Percentiles rank a stretch among this genome's conserved stretches.
These are phyloP conservation scores for Pseudorhombus dupliciocellatus DNA, from an alignment of 2,113 vertebrate genomes.

Conservation along the genomic window DNA sequence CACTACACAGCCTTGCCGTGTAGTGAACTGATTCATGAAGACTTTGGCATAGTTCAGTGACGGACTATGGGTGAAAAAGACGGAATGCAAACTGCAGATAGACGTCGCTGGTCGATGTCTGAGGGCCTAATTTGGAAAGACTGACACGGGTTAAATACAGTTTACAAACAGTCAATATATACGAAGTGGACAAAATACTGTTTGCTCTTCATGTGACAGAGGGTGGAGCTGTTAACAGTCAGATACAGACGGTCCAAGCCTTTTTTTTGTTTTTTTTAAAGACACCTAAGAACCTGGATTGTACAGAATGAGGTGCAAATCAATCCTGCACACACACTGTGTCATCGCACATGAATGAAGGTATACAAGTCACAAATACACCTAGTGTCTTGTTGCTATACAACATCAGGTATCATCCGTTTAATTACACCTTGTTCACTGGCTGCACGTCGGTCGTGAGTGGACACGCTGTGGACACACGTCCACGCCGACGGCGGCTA, in stretches of 20 bases:
- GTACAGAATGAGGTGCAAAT: slow-evolving; percentile 40
- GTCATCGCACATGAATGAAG: slow-evolving; percentile 57
- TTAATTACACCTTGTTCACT: slow-evolving; percentile 60
- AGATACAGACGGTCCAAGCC: slow-evolving; percentile 20
- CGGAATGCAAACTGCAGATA: slow-evolving; percentile 59
- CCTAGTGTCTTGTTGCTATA: slow-evolving; percentile 55
- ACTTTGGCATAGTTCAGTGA: slow-evolving; percentile 84
- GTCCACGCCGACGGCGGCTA: slow-evolving; percentile 68
- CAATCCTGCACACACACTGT: slow-evolving; percentile 32
- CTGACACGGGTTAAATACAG: slow-evolving; percentile 16
- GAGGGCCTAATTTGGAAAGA: slow-evolving; percentile 40
- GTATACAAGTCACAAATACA: slow-evolving; percentile 69
- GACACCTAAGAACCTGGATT: slow-evolving; percentile 15
- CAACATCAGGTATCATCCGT: slow-evolving; percentile 36
- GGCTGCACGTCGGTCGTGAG: slow-evolving; percentile 54
- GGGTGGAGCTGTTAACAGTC: slow-evolving; percentile 52
- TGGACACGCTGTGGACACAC: slow-evolving; percentile 52
- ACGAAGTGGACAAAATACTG: slow-evolving; percentile 45
- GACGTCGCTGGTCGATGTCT: slow-evolving; percentile 47
- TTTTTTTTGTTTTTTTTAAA: slow-evolving; percentile 4
- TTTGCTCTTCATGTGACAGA: slow-evolving; percentile 28
- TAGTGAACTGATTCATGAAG: slow-evolving; percentile 62
- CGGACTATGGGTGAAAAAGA: slow-evolving; percentile 69
- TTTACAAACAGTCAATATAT: slow-evolving; percentile 54
- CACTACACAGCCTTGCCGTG: slow-evolving; percentile 71